A percentile compares a stretch with the other conserved stretches of the same genome.
phyloP scores from a whole-genome alignment of 2,113 vertebrate genomes.

The Rhadina sibilatrix region DNA sequence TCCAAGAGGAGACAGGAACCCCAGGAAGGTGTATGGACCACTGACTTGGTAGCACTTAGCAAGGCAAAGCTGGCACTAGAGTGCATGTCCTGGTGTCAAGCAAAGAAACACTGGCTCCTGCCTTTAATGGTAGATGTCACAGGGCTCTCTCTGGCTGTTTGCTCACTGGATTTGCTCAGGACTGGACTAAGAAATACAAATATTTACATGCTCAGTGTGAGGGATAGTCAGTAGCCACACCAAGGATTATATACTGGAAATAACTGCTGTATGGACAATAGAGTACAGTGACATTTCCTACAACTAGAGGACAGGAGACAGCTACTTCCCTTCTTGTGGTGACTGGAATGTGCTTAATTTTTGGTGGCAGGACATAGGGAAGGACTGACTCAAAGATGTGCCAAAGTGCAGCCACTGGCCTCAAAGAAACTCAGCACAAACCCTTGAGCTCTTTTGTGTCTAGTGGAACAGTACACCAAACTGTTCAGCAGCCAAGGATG shows the following conservation, averaged over 20 bases:
- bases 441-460: slow-evolving; percentile 30
- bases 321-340: slow-evolving; percentile 24
- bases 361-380: background rate
- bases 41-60: background rate
- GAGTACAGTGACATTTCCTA: background rate
- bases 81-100: background rate
- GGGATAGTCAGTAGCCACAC: slow-evolving; percentile 31
- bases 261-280: background rate
- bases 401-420: background rate
- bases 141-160: background rate
- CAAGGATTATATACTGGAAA: background rate
- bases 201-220: slow-evolving; percentile 39
- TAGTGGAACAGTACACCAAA: background rate
- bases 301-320: background rate
- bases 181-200: background rate
- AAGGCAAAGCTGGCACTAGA: background rate
- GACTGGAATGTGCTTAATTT: slow-evolving; percentile 54
- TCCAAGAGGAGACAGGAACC: background rate
- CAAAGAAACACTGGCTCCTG: slow-evolving; percentile 21
- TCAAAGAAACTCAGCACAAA: slow-evolving; percentile 42
- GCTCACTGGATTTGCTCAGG: background rate
- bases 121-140: background rate
- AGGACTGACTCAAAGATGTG: background rate
- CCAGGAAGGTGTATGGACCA: background rate
- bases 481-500: slow-evolving; percentile 30